Percentiles rank a stretch among this genome's conserved stretches.
phyloP scores from a whole-genome alignment of 1,140 invertebrate species.

The Aphelenchoides fujianensis region DNA sequence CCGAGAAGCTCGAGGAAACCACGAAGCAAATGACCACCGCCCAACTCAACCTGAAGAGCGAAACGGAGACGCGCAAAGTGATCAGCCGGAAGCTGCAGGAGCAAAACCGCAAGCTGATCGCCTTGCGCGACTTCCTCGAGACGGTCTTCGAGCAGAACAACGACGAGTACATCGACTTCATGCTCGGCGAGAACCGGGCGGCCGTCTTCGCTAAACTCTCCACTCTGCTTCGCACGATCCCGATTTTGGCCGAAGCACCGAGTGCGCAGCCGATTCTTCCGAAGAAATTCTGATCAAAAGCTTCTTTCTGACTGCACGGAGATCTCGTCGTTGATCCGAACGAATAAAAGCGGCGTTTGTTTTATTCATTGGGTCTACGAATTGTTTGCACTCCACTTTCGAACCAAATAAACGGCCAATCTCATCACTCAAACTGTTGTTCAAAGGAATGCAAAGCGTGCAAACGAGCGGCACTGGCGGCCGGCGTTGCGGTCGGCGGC shows the following conservation, averaged over 20 bases:
- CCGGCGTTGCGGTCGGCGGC: too few species aligned
- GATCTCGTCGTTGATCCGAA: too few species aligned
- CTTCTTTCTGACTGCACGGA: too few species aligned
- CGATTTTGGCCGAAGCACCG: constrained; percentile 9
- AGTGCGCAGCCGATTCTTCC: neutral
- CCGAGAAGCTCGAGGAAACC: neutral
- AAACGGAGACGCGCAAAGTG: constrained; percentile 11
- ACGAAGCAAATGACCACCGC: neutral
- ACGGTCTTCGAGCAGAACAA: constrained; percentile 28
- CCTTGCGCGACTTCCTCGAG: constrained; percentile 25
- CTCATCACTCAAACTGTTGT: too few species aligned
- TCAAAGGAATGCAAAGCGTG: too few species aligned
- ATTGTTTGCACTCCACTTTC: too few species aligned
- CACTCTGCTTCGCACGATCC: neutral
- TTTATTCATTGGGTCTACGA: too few species aligned
- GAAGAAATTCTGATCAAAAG: neutral
- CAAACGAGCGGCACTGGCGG: too few species aligned
- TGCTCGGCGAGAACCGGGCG: constrained; percentile 35
- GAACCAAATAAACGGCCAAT: too few species aligned
- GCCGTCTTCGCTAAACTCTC: constrained; percentile 5
- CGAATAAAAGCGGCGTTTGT: too few species aligned
- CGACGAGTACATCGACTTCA: constrained; percentile 37
- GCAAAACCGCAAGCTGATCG: constrained; percentile 28
- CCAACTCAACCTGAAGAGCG: constrained; percentile 7
- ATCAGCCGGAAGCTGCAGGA: constrained; percentile 18